Evolutionary conservation across 1,140 invertebrate genomes (phyloP), one percentile per base, ranked within the genome.

Genomic region (Plutomurus gul): DNA sequence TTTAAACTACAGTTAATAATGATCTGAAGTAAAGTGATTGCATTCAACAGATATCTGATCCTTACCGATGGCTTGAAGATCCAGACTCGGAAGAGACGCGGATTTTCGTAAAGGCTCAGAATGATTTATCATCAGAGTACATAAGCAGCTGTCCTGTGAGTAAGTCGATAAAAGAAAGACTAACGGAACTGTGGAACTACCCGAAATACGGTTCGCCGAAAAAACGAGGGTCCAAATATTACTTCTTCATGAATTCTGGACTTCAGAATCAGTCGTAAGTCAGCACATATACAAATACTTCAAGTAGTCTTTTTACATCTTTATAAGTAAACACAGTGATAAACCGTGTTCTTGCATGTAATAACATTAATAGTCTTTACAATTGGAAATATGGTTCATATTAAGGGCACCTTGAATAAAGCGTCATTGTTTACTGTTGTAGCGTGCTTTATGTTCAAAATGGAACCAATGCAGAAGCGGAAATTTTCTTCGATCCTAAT

Each of bases 21-120:
- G n/a, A n/a, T n/a, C n/a, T n/a, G 3, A 49, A 49, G 3, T 18
- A 49, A 8, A 47, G n/a, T 8, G 10, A 8, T 47, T 47, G 18
- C 43, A 8, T 6, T 47, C 18, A 7, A 47, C n/a, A 47, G 6
- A 4, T 7, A 10, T 47, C 18, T 81, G 97, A 99, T 88, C 95
- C 96, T 0, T 99, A 99, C 86, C 91, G 96, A 60, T 99, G 96
- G 95, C 86, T 99, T 27, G 97, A 99, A 88, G 94, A 99, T 88
- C 96, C 96, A 1, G 95, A 99, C 86, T 90, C 92, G 0, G 90
- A 92, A 80, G 95, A 98, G 88, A 98, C 96, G 0, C 93, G 95
- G 87, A 88, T 90, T 47, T 99, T 96, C 90, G 94, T 99, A 40
- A 91, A 96, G 77, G 91, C 91, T 11, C 94, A 99, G 87, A 99